A percentile compares a stretch with the other conserved stretches of the same genome.
Conservation (phyloP, 2,113 vertebrate species). For the Sitta europaea region DNA sequence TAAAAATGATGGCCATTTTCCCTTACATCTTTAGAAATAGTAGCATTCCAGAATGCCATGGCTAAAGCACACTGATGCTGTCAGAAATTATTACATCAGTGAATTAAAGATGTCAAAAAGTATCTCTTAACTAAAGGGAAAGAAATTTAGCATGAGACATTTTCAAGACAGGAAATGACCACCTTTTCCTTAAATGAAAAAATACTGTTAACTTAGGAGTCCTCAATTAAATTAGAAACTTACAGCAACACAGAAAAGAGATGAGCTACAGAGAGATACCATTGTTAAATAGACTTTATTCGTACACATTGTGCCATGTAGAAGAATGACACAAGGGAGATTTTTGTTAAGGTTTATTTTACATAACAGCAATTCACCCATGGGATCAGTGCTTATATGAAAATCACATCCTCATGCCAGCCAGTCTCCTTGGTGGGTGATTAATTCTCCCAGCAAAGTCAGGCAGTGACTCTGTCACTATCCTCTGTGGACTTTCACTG, state of each 20-base stretch:
- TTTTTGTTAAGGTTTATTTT: neutral
- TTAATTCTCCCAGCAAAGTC: neutral
- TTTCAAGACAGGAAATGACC: neutral
- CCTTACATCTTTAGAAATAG: neutral
- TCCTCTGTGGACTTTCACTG: neutral
- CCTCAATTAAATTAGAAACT: neutral
- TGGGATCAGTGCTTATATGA: neutral
- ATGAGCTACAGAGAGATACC: neutral
- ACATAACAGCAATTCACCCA: neutral
- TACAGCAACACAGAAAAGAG: neutral
- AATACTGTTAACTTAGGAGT: neutral
- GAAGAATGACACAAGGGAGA: neutral
- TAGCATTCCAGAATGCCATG: neutral
- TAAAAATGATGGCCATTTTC: neutral
- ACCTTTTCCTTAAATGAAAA: neutral
- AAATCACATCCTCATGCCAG: neutral
- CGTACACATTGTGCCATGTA: neutral
- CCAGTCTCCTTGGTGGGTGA: neutral
- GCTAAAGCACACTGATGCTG: neutral
- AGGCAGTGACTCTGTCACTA: neutral
- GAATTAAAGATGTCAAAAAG: constrained; percentile 10
- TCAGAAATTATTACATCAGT: constrained; percentile 12
- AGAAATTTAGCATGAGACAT: neutral
- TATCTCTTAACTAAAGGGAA: neutral
- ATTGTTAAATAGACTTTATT: neutral